A percentile compares a stretch with the other conserved stretches of the same genome.
These are phyloP conservation scores for Cryptoblepharus egeriae DNA, from an alignment of 2,797 vertebrate genomes.

Conservation along the genomic window DNA sequence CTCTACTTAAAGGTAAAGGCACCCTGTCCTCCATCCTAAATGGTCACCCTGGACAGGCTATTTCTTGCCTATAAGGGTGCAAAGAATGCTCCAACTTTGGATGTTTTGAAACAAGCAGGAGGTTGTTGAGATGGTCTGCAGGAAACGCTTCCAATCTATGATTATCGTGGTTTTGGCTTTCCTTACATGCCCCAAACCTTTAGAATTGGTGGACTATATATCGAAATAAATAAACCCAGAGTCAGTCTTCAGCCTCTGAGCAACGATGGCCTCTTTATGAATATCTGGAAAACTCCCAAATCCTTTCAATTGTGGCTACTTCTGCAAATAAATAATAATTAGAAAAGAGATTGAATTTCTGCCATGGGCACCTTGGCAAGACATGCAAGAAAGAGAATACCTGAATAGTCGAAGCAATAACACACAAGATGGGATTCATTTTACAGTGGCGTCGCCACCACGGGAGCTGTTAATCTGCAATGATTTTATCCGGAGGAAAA, in stretches of 20 bases:
- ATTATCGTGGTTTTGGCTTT: neutral
- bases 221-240: conserved; percentile 9
- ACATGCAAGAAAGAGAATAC: neutral
- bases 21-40: no score
- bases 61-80: no score
- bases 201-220: neutral
- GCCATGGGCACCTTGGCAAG: neutral
- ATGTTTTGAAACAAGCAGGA: no score
- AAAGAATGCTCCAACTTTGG: no score
- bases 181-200: neutral
- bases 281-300: conserved; percentile 21
- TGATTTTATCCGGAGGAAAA: neutral
- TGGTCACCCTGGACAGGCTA: no score
- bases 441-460: neutral
- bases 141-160: no score
- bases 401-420: neutral
- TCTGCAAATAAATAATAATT: conserved; percentile 37
- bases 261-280: neutral
- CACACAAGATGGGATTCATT: neutral
- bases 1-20: no score
- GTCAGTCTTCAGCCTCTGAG: neutral
- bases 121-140: no score
- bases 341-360: neutral
- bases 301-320: conserved; percentile 9
- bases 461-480: conserved; percentile 4